Base-by-base conservation (phyloP, 2,113 vertebrate species). In the Elgaria multicarinata region DNA sequence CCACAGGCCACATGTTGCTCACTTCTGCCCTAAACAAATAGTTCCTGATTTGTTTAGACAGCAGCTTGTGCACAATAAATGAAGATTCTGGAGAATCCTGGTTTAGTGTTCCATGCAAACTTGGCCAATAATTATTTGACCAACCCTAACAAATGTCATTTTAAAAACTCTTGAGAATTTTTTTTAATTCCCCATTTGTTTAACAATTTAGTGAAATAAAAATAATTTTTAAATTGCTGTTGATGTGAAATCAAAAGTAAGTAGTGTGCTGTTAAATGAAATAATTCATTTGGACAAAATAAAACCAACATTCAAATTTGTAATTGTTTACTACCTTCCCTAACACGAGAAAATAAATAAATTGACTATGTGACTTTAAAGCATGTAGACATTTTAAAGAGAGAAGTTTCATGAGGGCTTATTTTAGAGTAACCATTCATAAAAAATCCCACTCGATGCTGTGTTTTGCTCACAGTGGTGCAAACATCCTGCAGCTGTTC, bases 321-420 rank as follows among this genome's bases (percentile, higher is more conserved):
- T 86, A 90, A 91, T 84, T 69, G 55, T n/a, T 78, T 86, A 86
- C 80, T 91, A 94, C 85, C 90, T 92, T 44, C 42, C 46, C 7
- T 87, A 72, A 22, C 7, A 75, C 10, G n/a, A 42, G 44, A 33
- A 42, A n/a, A 33, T 24, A 22, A 26, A 69, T 77, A 91, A 67
- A 91, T 87, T 89, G 79, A 33, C 69, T 28, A 62, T 80, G 87
- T 44, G 44, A 90, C 69, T 81, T 89, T 91, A 92, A 75, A 74
- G 69, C 16, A 62, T 20, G 13, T 36, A 86, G 55, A 55, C 85
- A 92, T 83, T 72, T 86, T 58, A 78, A 92, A 84, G 91, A 85
- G 91, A 89, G 93, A 91, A 92, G 50, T 50, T 85, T 72, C 66
- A 58, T 80, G 72, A 50, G 50, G 31, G 28, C 92, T 89, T 85